phyloP scores from a whole-genome alignment of 2,888 invertebrate genomes.

The Drosophila testacea region DNA sequence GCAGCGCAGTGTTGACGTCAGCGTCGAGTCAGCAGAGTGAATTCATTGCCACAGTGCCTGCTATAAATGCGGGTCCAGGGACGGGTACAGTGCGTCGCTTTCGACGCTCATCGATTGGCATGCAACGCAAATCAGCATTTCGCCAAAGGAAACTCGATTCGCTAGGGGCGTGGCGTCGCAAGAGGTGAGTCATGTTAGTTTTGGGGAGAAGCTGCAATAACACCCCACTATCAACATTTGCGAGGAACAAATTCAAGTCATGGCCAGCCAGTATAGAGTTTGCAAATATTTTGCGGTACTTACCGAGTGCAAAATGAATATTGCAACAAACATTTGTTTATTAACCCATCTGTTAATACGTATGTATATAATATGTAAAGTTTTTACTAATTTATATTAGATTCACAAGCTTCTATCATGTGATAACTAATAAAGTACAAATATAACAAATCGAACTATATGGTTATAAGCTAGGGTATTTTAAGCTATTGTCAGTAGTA shows the following conservation, averaged over 20 bases:
- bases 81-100: constrained; percentile 63
- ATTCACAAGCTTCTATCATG: too few species aligned
- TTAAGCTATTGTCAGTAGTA: not conserved
- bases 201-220: not conserved
- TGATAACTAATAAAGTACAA: too few species aligned
- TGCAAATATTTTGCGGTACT: constrained; percentile 16
- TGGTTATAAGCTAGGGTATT: not conserved
- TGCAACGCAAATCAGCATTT: constrained; percentile 83
- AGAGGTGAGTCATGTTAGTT: constrained; percentile 78
- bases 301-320: constrained; percentile 12
- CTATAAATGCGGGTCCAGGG: not conserved
- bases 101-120: constrained; percentile 83
- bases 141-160: constrained; percentile 84
- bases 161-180: constrained; percentile 80
- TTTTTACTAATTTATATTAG: too few species aligned
- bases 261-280: not conserved
- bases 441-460: not conserved
- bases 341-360: too few species aligned
- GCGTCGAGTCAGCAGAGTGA: constrained; percentile 36
- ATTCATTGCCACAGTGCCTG: constrained; percentile 20
- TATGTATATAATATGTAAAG: too few species aligned
- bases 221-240: not conserved
- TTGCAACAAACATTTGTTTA: too few species aligned
- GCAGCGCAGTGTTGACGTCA: constrained; percentile 18
- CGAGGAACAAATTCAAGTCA: not conserved